phyloP scores from a whole-genome alignment of 1,140 invertebrate species.

The Drosophila bocki region DNA sequence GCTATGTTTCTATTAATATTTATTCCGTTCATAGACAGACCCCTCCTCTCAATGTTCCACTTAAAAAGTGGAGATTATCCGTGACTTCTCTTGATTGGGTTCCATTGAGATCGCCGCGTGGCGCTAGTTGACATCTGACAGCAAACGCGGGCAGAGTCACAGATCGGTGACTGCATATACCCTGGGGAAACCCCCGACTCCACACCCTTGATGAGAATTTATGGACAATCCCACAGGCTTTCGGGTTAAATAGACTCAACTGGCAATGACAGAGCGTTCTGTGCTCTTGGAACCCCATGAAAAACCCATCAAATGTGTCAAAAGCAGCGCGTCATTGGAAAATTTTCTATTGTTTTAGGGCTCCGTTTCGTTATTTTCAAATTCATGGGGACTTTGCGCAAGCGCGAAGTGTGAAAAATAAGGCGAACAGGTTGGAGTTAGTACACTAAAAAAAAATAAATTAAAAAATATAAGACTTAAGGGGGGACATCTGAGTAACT shows the following conservation, averaged over 20 bases:
- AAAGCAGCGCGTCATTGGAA: conserved; percentile 61
- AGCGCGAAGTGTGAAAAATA: conserved; percentile 64
- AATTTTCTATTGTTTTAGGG: conserved; percentile 47
- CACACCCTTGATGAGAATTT: conserved; percentile 71
- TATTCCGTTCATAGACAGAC: background rate
- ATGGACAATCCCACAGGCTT: conserved; percentile 55
- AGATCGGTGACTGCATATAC: background rate
- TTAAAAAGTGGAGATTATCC: conserved; percentile 58
- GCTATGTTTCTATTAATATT: conserved; percentile 26
- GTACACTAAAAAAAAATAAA: background rate
- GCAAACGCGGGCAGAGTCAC: conserved; percentile 43
- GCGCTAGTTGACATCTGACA: conserved; percentile 80
- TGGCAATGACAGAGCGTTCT: conserved; percentile 33
- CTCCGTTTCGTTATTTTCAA: conserved; percentile 26
- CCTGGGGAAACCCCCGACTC: conserved; percentile 26
- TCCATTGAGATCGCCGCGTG: conserved; percentile 74
- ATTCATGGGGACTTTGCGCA: conserved; percentile 43
- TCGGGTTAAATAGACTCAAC: conserved; percentile 58
- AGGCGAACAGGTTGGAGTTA: conserved; percentile 50
- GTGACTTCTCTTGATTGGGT: conserved; percentile 68
- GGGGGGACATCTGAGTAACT: too few relatives aligned
- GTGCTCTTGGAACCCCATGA: conserved; percentile 29
- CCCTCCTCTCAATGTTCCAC: background rate
- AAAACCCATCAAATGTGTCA: conserved; percentile 69
- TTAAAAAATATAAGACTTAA: too few relatives aligned